Evolutionary conservation across 1,140 invertebrate genomes (phyloP).

Genomic region (Laupala kohalensis): DNA sequence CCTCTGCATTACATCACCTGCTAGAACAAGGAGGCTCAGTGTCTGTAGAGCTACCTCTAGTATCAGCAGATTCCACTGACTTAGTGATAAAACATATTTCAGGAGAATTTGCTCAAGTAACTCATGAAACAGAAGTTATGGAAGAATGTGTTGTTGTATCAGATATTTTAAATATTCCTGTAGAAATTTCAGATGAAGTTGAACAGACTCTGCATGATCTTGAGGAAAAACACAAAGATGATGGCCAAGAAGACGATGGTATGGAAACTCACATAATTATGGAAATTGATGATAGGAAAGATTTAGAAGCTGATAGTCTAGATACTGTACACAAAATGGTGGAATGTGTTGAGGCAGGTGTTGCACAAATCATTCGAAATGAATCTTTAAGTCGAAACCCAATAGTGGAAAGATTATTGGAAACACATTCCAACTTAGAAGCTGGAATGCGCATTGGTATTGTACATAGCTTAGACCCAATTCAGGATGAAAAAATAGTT

Average conservation of each 20-base stretch:
- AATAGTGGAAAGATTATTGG: not conserved
- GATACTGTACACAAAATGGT: not conserved
- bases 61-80: conserved; percentile 1
- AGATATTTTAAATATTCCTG: conserved; percentile 32
- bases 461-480: conserved; percentile 20
- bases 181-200: conserved; percentile 37
- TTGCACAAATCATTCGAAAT: not conserved
- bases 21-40: not conserved
- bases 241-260: conserved; percentile 5
- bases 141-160: conserved; percentile 19
- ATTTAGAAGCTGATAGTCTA: not conserved
- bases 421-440: not conserved
- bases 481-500: conserved; percentile 22
- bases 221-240: conserved; percentile 27
- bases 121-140: conserved; percentile 15
- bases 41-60: not conserved
- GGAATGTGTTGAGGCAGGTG: not conserved
- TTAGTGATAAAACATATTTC: conserved; percentile 39
- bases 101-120: conserved; percentile 32
- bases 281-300: not conserved
- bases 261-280: not conserved
- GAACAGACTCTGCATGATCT: conserved; percentile 25
- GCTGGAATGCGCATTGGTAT: conserved; percentile 25
- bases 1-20: not conserved
- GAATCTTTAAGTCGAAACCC: not conserved